Evolutionary conservation across 2,888 invertebrate species (phyloP).

Genomic region (Mythimna loreyi): DNA sequence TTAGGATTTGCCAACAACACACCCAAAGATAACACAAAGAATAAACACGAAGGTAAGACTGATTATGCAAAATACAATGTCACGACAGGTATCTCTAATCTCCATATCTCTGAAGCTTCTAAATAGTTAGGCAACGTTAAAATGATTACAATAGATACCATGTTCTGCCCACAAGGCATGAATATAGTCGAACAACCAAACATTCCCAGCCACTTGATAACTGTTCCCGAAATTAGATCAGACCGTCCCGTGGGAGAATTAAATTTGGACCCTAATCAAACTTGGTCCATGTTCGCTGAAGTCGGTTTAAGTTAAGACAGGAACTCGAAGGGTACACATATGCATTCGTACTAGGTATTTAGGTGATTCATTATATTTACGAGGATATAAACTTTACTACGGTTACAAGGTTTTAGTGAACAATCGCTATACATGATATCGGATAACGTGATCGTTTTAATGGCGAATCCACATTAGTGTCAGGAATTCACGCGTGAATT

Average conservation of each 20-base stretch:
- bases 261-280: slow-evolving; percentile 85
- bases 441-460: neutral
- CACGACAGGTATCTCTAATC: neutral
- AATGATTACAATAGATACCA: slow-evolving; percentile 34
- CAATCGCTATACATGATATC: too few relatives aligned
- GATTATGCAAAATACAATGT: neutral
- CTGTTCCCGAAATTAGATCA: slow-evolving; percentile 78
- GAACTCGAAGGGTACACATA: slow-evolving; percentile 46
- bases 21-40: neutral
- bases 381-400: neutral
- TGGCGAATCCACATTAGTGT: too few relatives aligned
- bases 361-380: slow-evolving; percentile 8
- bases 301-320: slow-evolving; percentile 68
- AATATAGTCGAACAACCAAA: slow-evolving; percentile 62
- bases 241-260: slow-evolving; percentile 77
- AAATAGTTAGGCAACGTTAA: slow-evolving; percentile 27
- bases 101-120: neutral
- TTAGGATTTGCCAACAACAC: too few relatives aligned
- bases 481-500: too few relatives aligned
- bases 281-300: slow-evolving; percentile 73
- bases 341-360: slow-evolving; percentile 39
- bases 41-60: too few relatives aligned
- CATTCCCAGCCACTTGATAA: slow-evolving; percentile 75
- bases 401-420: neutral
- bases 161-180: slow-evolving; percentile 40